Evolutionary conservation across 2,113 vertebrate genomes (phyloP), one percentile per base, ranked within the genome.

Genomic region (Vulpes vulpes): DNA sequence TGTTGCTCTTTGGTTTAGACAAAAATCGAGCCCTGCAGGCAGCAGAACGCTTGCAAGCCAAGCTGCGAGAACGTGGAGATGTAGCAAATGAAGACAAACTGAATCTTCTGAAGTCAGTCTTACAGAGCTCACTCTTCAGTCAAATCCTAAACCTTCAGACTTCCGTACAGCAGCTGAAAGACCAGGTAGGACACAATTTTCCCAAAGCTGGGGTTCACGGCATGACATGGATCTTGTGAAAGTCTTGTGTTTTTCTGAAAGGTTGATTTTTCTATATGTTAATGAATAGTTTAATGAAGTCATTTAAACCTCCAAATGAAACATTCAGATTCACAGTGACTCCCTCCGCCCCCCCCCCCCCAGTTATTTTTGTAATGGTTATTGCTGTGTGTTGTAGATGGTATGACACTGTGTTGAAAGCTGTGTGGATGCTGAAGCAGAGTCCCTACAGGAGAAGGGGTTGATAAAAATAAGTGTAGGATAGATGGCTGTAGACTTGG

Each of bases 81-180:
- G 60, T 98, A 95, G 99, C 99, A 67, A 99, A 99, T 0, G 99
- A 99, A 96, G 99, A 99, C 98, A 99, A 99, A 88, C 98, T 99
- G 85, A 99, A 98, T 98, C 98, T 99, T 83, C 98, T 99, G 76
- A 99, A 99, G 95, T 99, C 99, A 0, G 99, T 99, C 81, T 99
- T 99, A 38, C 99, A 99, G 98, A 99, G 99, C 98, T 99, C 99
- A n/a, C 99, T 99, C 89, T 99, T 99, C 98, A 99, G 99, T 97
- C 99, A 99, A 98, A 99, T 99, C 98, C 98, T 99, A 96, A 99
- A 97, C 91, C 98, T 99, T 89, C 99, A 99, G 98, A 99, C 99
- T 98, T 99, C 99, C 0, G 98, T 99, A 89, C 99, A 99, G 92
- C 99, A 99, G 57, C 98, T 99, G 93, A 99, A 99, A 98, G 99